These are phyloP conservation scores for Argyrosomus regius DNA, from an alignment of 2,797 vertebrate species.

Conservation along the genomic window DNA sequence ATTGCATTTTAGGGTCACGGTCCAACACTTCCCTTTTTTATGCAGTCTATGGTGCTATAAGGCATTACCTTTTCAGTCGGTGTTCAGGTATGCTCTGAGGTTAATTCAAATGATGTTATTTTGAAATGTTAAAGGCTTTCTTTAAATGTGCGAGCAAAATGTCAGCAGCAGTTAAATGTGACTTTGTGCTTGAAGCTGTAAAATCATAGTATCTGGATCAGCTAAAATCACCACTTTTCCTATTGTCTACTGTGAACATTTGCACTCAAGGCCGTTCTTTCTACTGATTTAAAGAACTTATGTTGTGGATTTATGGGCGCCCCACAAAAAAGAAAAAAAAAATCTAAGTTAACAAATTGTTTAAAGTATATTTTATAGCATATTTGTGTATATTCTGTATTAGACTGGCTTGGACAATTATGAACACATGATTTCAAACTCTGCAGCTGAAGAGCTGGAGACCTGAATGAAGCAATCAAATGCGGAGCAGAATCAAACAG, in stretches of 20 bases:
- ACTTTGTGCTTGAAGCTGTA: constrained; percentile 13
- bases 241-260: background rate
- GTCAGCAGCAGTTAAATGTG: constrained; percentile 14
- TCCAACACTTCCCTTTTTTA: background rate
- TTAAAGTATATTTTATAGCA: background rate
- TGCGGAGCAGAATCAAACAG: constrained; percentile 24
- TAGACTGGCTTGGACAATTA: background rate
- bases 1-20: background rate
- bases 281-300: background rate
- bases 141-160: constrained; percentile 32
- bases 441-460: constrained; percentile 13
- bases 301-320: no score
- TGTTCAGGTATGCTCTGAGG: background rate
- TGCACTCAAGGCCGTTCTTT: background rate
- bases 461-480: constrained; percentile 40
- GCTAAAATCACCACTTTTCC: background rate
- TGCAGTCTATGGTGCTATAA: background rate
- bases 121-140: constrained; percentile 25
- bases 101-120: constrained; percentile 26
- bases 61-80: background rate
- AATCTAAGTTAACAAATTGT: background rate
- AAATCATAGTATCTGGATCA: background rate
- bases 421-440: constrained; percentile 16
- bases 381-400: background rate
- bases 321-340: background rate